A percentile compares a stretch with the other conserved stretches of the same genome.
These are phyloP conservation scores for Orchesella flavescens DNA, from an alignment of 2,888 invertebrate genomes.

Conservation along the genomic window DNA sequence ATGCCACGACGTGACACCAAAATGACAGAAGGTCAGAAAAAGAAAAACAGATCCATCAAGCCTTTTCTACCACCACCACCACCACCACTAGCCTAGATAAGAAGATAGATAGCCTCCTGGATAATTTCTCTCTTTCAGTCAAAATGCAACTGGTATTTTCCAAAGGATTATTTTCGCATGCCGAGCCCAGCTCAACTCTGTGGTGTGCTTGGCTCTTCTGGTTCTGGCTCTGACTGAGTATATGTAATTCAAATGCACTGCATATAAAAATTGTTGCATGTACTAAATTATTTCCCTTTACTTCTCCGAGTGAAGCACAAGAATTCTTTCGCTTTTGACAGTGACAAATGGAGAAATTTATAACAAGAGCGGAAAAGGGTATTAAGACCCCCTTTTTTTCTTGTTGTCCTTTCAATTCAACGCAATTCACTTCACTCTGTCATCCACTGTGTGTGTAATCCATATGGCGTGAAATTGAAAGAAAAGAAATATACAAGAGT, in stretches of 20 bases:
- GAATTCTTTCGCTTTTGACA: slow-evolving; percentile 28
- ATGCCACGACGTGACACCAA: slow-evolving; percentile 48
- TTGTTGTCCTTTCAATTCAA: too few relatives aligned
- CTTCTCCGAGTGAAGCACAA: neutral
- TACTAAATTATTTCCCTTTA: neutral
- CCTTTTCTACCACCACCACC: slow-evolving; percentile 25
- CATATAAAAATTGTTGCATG: neutral
- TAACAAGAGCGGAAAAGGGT: slow-evolving; percentile 44
- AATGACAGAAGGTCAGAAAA: slow-evolving; percentile 39
- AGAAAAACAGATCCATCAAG: slow-evolving; percentile 47
- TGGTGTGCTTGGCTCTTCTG: too few relatives aligned
- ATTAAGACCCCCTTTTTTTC: slow-evolving; percentile 13
- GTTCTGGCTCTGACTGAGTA: too few relatives aligned
- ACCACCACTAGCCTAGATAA: slow-evolving; percentile 16
- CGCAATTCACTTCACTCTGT: too few relatives aligned
- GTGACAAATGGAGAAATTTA: slow-evolving; percentile 54
- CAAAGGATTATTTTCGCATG: neutral
- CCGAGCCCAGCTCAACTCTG: too few relatives aligned
- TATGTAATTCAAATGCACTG: neutral
- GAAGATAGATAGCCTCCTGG: slow-evolving; percentile 54
- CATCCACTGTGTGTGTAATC: too few relatives aligned
- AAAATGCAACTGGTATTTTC: slow-evolving; percentile 52
- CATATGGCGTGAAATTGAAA: too few relatives aligned
- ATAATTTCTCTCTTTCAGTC: slow-evolving; percentile 10
- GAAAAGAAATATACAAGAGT: too few relatives aligned